A percentile compares a stretch with the other conserved stretches of the same genome.
Evolutionary conservation across 2,888 invertebrate species (phyloP).

Genomic region (Rhabditophanes sp.): DNA sequence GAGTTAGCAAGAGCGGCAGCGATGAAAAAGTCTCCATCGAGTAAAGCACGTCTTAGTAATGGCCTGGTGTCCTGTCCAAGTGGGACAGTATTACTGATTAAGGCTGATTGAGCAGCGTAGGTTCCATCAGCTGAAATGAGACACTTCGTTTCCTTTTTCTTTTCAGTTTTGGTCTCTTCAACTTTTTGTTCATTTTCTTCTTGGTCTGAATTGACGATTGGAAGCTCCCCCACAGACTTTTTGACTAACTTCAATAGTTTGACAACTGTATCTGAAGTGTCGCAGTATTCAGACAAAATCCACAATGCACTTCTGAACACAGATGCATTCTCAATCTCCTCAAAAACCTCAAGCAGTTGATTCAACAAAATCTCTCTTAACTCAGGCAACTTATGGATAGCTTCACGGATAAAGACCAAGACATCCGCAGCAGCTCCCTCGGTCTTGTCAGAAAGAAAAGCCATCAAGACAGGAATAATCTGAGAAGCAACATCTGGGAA

Average conservation of each 20-base stretch:
- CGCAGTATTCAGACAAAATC: slow-evolving; percentile 91
- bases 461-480: slow-evolving; percentile 76
- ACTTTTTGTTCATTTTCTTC: slow-evolving; percentile 50
- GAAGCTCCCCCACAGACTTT: slow-evolving; percentile 47
- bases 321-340: slow-evolving; percentile 71
- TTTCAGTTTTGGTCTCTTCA: slow-evolving; percentile 1
- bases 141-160: slow-evolving; percentile 49
- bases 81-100: slow-evolving; percentile 45
- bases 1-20: slow-evolving; percentile 79
- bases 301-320: slow-evolving; percentile 83
- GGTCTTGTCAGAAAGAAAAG: slow-evolving; percentile 61
- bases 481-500: slow-evolving; percentile 84
- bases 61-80: slow-evolving; percentile 50
- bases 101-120: slow-evolving; percentile 92
- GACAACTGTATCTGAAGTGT: slow-evolving; percentile 50
- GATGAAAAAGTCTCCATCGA: slow-evolving; percentile 87
- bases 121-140: slow-evolving; percentile 95
- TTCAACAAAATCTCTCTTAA: slow-evolving; percentile 61
- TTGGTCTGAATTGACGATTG: slow-evolving; percentile 55
- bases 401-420: slow-evolving; percentile 79
- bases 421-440: slow-evolving; percentile 75
- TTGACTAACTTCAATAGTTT: slow-evolving; percentile 33
- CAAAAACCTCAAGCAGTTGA: slow-evolving; percentile 58
- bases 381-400: slow-evolving; percentile 76
- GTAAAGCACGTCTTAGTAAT: slow-evolving; percentile 67